phyloP scores from a whole-genome alignment of 1,140 invertebrate genomes.

The Lordiphosa clarofinis region DNA sequence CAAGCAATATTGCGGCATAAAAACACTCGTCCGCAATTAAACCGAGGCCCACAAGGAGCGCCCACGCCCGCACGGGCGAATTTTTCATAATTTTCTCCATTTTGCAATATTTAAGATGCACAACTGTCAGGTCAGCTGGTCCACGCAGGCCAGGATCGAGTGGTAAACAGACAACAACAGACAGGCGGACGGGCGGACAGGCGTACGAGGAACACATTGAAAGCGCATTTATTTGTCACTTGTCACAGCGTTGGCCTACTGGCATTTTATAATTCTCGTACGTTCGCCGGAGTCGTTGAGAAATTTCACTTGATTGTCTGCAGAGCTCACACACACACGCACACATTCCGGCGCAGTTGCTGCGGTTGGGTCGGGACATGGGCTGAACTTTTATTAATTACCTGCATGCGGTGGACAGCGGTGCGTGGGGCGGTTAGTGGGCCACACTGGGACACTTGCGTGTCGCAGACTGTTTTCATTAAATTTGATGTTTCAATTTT shows the following conservation, averaged over 20 bases:
- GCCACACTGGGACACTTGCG: constrained; percentile 40
- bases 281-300: constrained; percentile 37
- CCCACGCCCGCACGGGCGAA: constrained; percentile 17
- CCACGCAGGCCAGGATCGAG: constrained; percentile 33
- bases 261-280: constrained; percentile 72
- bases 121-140: constrained; percentile 42
- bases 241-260: constrained; percentile 54
- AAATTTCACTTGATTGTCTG: constrained; percentile 68
- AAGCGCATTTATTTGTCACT: constrained; percentile 77
- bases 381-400: constrained; percentile 74
- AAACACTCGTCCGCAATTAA: constrained; percentile 38
- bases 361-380: constrained; percentile 44
- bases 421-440: constrained; percentile 31
- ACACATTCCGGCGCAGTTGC: constrained; percentile 9
- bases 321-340: not conserved
- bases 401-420: constrained; percentile 62
- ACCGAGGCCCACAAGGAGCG: constrained; percentile 6
- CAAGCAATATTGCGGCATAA: constrained; percentile 74
- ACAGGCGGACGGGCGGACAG: constrained; percentile 5
- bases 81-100: constrained; percentile 72
- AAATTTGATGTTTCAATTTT: constrained; percentile 77
- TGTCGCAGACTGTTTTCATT: constrained; percentile 66
- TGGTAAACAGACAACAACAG: constrained; percentile 44
- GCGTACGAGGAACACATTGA: constrained; percentile 59
- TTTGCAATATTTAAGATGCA: constrained; percentile 66